These are phyloP conservation scores for Mastigias papua DNA, from an alignment of 30 jellyfish, hydroid and myxozoan genomes.

Conservation along the genomic window DNA sequence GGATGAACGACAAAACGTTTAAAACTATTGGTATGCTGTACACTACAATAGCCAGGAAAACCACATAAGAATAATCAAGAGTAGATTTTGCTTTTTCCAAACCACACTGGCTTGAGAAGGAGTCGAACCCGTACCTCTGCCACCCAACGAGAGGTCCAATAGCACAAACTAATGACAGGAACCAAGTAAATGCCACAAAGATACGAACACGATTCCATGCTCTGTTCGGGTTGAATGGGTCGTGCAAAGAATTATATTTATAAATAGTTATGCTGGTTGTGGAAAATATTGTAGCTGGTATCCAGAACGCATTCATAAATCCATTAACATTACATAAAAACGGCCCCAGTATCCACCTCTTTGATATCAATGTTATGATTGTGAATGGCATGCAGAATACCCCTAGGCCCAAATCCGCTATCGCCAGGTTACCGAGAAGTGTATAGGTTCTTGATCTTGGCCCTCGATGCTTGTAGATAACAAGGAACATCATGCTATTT, in stretches of 20 bases:
- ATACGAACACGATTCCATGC: constrained; percentile 42
- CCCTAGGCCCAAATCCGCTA: constrained; percentile 72
- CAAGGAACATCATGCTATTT: constrained; percentile 66
- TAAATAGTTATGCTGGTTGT: constrained; percentile 62
- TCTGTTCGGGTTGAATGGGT: constrained; percentile 64
- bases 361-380: constrained; percentile 37
- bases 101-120: constrained; percentile 60
- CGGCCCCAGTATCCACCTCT: constrained; percentile 58
- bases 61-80: constrained; percentile 43
- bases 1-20: constrained; percentile 23
- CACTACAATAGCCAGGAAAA: constrained; percentile 51
- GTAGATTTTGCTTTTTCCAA: constrained; percentile 23
- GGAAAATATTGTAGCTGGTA: constrained; percentile 71
- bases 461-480: constrained; percentile 25
- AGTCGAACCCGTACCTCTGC: constrained; percentile 22
- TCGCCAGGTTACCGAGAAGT: constrained; percentile 66
- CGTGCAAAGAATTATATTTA: constrained; percentile 38
- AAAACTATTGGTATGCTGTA: constrained; percentile 60
- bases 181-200: constrained; percentile 61
- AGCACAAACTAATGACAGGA: constrained; percentile 47
- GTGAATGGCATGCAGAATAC: constrained; percentile 71
- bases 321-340: constrained; percentile 59
- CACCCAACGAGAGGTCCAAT: constrained; percentile 66
- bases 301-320: constrained; percentile 72
- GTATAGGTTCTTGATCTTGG: constrained; percentile 59